These are phyloP conservation scores for Gymnobelideus leadbeateri DNA, from an alignment of 2,113 vertebrate species.

Conservation along the genomic window DNA sequence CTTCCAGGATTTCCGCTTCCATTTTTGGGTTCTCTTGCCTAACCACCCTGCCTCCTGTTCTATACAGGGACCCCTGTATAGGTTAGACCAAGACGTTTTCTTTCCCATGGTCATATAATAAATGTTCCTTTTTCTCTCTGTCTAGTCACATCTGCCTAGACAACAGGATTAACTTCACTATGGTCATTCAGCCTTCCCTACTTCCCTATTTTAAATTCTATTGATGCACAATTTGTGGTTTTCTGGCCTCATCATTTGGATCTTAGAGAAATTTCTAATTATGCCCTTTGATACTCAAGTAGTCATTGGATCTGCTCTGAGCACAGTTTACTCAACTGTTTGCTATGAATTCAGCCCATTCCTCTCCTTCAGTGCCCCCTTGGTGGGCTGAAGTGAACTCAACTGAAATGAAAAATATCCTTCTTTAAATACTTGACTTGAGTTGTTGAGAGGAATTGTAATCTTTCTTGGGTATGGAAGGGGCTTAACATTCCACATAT, in stretches of 20 bases:
- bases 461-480: slow-evolving; percentile 16
- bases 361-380: background rate
- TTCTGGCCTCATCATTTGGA: background rate
- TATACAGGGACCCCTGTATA: no score
- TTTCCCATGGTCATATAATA: background rate
- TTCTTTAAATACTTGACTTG: background rate
- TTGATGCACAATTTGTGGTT: background rate
- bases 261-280: background rate
- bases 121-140: background rate
- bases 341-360: background rate
- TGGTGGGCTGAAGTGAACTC: background rate
- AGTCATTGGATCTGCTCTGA: background rate
- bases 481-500: background rate
- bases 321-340: background rate
- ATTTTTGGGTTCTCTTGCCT: background rate
- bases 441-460: slow-evolving; percentile 23
- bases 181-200: background rate
- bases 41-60: no score
- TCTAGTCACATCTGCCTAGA: background rate
- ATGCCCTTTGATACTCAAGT: background rate
- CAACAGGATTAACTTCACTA: background rate
- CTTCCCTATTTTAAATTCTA: background rate
- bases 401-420: slow-evolving; percentile 9
- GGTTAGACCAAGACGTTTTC: background rate
- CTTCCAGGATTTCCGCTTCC: background rate